phyloP scores from a whole-genome alignment of 2,113 vertebrate genomes.

The Sitta europaea region DNA sequence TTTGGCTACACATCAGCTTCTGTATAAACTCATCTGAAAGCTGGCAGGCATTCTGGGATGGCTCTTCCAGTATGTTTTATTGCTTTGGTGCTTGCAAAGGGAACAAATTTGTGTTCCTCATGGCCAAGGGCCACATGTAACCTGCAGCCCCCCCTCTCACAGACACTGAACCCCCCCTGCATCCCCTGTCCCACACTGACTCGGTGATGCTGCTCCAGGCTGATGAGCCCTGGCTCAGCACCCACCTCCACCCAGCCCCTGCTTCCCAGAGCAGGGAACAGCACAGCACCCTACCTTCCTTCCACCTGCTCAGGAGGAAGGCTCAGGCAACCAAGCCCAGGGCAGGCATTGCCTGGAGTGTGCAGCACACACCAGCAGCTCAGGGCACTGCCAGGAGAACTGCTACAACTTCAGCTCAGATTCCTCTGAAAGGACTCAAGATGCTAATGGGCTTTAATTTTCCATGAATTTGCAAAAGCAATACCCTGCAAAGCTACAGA shows the following conservation, averaged over 20 bases:
- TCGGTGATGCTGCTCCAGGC: fast-evolving
- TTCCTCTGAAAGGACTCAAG: background rate
- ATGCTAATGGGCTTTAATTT: background rate
- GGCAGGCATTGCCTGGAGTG: background rate
- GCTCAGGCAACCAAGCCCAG: background rate
- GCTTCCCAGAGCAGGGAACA: background rate
- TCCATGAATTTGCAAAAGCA: slow-evolving; percentile 5
- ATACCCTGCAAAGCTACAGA: slow-evolving; percentile 5
- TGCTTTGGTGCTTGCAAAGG: background rate
- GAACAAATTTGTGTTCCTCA: background rate
- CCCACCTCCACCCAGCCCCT: too few species aligned
- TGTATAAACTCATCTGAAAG: background rate
- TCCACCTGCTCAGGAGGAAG: background rate
- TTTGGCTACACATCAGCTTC: background rate
- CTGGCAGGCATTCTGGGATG: background rate
- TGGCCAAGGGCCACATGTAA: background rate
- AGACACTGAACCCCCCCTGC: fast-evolving
- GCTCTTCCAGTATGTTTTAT: background rate
- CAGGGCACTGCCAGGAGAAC: background rate
- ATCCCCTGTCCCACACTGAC: background rate
- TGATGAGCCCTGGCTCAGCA: background rate
- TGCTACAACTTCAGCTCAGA: background rate
- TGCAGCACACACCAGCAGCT: fast-evolving
- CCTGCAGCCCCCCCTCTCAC: background rate
- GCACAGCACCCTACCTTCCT: fast-evolving